Base-by-base conservation (phyloP, 1,140 invertebrate genomes). In the Drosophila nasuta region DNA sequence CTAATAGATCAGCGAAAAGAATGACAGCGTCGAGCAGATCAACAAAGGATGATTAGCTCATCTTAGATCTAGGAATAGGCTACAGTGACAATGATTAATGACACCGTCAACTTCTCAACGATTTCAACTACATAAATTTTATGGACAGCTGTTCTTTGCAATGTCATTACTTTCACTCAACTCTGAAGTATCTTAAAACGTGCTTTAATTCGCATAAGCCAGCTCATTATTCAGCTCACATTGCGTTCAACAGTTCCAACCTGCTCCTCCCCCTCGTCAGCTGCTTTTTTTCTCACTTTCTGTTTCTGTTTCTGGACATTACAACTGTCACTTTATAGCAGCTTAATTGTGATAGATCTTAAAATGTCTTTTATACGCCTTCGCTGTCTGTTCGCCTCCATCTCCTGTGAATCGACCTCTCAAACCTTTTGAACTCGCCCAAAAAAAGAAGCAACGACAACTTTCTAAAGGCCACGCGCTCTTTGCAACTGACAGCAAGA, bases 341-440 rank as follows among this genome's bases (percentile, higher is more conserved):
- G 51, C 33, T 59, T 68, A 82, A 82, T 82, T 71, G 78, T 63
- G 56, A 69, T 46, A 51, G 60, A 85, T 77, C 59, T 45, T 30
- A 75, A 25, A 56, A 15, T 57, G 59, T 15, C 25, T 45, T 54
- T 43, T 54, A 43, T 3, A 46, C 28, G 48, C 58, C 28, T 5
- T 33, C 38, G 20, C 28, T 8, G 20, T 7, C 58, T 33, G 11
- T 28, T 51, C 5, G 11, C 33, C 35, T 60, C 59, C 33, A 33
- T 17, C 13, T 75, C 35, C 35, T 11, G 7, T 7, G 62, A 48
- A 43, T 45, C 11, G 48, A 62, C 64, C 52, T 69, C 20, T 86
- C 15, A 30, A 67, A 85, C 78, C 74, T 68, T 68, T 77, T 60
- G 48, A 79, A 71, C 65, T 60, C 49, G 41, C 59, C n/a, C 48